Percentiles rank a stretch among this genome's conserved stretches.
Evolutionary conservation across 2,113 vertebrate species (phyloP).

Genomic region (Salvelinus namaycush): DNA sequence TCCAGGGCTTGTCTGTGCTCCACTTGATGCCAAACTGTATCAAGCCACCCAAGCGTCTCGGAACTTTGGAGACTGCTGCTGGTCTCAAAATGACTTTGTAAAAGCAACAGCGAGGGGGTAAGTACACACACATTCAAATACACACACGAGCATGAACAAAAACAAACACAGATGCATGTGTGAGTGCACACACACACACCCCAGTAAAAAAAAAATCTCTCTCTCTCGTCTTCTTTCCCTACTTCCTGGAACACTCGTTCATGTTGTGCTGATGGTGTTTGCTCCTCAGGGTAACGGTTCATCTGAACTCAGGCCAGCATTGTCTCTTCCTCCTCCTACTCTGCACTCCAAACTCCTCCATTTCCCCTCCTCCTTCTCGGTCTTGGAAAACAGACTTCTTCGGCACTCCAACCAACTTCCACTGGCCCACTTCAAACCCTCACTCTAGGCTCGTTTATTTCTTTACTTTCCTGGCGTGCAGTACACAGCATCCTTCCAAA

Average conservation of each 20-base stretch:
- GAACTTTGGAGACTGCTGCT: constrained; percentile 47
- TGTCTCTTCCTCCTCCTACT: constrained; percentile 20
- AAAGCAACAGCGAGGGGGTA: constrained; percentile 38
- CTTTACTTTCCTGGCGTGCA: constrained; percentile 61
- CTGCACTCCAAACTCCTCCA: constrained; percentile 46
- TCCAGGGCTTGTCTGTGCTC: constrained; percentile 51
- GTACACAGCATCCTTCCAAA: constrained; percentile 62
- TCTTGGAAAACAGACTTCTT: constrained; percentile 28
- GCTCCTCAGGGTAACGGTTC: not conserved
- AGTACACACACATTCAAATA: constrained; percentile 21
- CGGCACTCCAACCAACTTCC: constrained; percentile 52
- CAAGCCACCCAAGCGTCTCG: constrained; percentile 57
- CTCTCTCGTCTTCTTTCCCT: constrained; percentile 17
- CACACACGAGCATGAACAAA: constrained; percentile 43
- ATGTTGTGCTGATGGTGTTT: not conserved
- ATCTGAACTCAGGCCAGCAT: constrained; percentile 11
- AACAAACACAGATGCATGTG: constrained; percentile 25
- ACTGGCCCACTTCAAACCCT: constrained; percentile 60
- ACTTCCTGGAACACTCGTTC: constrained; percentile 6
- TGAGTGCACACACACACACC: not conserved
- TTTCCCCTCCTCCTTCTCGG: constrained; percentile 52
- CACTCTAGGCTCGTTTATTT: constrained; percentile 58
- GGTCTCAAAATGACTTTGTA: constrained; percentile 60
- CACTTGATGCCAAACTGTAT: constrained; percentile 60
- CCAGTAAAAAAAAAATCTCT: no score